Base-by-base conservation (phyloP, 2,888 invertebrate species). In the Drosophila emarginata region DNA sequence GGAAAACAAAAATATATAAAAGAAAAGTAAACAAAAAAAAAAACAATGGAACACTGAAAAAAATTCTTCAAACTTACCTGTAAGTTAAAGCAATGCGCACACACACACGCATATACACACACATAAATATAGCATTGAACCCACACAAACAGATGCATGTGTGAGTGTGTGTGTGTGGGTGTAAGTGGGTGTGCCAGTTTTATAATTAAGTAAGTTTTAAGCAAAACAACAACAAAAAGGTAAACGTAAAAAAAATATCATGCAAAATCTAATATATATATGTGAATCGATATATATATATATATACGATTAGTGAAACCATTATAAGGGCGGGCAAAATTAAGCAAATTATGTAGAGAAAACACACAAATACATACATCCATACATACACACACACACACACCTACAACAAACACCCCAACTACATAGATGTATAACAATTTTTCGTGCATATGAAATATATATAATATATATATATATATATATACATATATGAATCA, bases 321-420 rank as follows among this genome's bases (percentile, higher is more conserved):
- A 74, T 80, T 86, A 87, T 86, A 86, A 84, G 85, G 85, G 85
- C 84, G 85, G 85, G 85, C 72, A 87, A 78, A 71, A 73, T 78
- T 81, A 87, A 87, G 83, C 73, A 71, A 83, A 83, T 85, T 80
- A 79, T 77, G 81, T 87, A 86, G 79, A 78, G 72, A 63, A 76
- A 78, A 73, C 32, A 72, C 63, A 23, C 66, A 66, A 18, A 6
- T 15, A 69, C 26, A 70, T 65, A 50, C 58, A 71, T 64, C 39
- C 59, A 62, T 40, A 66, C 23, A 72, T 39, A 72, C 40, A 71
- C 23, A 45, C 45, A 64, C 40, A 77, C 67, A 52, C 59, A 69
- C 14, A 54, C 65, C 58, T 39, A 62, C 61, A 62, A 32, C 7
- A 7, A 32, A 32, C 32, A 32, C 7, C 32, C 67, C 71, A 66